A percentile compares a stretch with the other conserved stretches of the same genome.
Evolutionary conservation across 1,140 invertebrate genomes (phyloP).

Genomic region (Mercenaria mercenaria): DNA sequence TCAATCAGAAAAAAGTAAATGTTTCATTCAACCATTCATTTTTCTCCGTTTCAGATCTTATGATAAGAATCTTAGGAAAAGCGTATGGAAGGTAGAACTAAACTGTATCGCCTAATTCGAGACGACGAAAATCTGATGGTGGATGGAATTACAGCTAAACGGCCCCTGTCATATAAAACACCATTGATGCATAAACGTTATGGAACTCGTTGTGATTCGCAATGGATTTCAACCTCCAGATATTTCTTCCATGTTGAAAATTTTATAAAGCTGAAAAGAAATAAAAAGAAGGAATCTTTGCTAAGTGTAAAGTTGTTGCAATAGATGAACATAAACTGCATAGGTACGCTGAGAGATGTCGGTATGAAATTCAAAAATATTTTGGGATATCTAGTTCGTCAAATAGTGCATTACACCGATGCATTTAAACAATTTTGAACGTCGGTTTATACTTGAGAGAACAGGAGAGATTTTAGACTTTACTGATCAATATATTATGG

Average conservation of each 20-base stretch:
- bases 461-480: not conserved
- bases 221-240: too few species aligned
- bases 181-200: not conserved
- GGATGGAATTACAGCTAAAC: not conserved
- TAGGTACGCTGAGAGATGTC: not conserved
- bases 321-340: not conserved
- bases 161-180: too few species aligned
- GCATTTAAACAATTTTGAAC: not conserved
- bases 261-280: too few species aligned
- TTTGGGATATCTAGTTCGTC: not conserved
- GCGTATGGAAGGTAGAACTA: not conserved
- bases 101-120: not conserved
- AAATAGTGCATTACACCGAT: not conserved
- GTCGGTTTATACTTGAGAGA: not conserved
- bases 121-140: not conserved
- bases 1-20: too few species aligned
- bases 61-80: too few species aligned
- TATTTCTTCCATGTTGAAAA: not conserved
- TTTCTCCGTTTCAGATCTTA: too few species aligned
- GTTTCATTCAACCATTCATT: too few species aligned
- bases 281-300: not conserved
- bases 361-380: not conserved
- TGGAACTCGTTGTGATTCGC: not conserved
- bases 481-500: not conserved
- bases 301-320: not conserved